Base-by-base conservation (phyloP, 2,797 vertebrate genomes). In the Australoheros facetus region DNA sequence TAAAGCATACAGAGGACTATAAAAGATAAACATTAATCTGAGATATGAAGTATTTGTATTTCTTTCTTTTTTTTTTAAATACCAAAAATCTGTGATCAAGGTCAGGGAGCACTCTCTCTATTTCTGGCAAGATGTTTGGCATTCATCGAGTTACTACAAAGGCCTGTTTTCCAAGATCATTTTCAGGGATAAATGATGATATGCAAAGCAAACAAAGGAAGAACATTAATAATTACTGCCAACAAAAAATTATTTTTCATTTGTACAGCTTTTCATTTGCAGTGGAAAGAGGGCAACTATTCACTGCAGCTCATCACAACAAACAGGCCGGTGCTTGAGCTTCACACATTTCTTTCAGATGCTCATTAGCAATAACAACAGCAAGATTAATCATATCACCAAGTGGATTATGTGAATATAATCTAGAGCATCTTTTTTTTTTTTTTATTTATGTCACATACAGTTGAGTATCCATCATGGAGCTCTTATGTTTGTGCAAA, bases 161-260 rank as follows among this genome's bases (percentile, higher is more conserved):
- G 51, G 14, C 21, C 56, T 14, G 12, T 56, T 88, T 59, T 73
- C 62, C 14, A 71, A 62, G 66, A 58, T 66, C 59, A 58, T 73
- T 71, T 78, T 86, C 3, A 77, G 57, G 39, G 26, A 59, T 10
- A 69, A 60, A 60, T 14, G 42, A 72, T 51, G 42, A 30, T 21
- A 75, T 56, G n/a, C 7, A 78, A 48, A 73, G 77, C 9, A 39
- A 84, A 34, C 19, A 23, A 17, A 45, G 53, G 51, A 62, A 39
- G 73, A 42, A 58, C 51, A 60, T 60, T 55, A 59, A 42, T 55
- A 19, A 78, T 56, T 17, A 23, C 21, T 21, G 28, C 39, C 11
- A 64, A 71, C 56, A 79, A 83, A 88, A 81, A 88, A 81, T 9
- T 37, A 58, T 51, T 83, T 71, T 75, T 73, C 23, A 71, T 78